A percentile compares a stretch with the other conserved stretches of the same genome.
These are phyloP conservation scores for Onychomys leucogaster DNA, from an alignment of 2,797 vertebrate species.

Conservation along the genomic window DNA sequence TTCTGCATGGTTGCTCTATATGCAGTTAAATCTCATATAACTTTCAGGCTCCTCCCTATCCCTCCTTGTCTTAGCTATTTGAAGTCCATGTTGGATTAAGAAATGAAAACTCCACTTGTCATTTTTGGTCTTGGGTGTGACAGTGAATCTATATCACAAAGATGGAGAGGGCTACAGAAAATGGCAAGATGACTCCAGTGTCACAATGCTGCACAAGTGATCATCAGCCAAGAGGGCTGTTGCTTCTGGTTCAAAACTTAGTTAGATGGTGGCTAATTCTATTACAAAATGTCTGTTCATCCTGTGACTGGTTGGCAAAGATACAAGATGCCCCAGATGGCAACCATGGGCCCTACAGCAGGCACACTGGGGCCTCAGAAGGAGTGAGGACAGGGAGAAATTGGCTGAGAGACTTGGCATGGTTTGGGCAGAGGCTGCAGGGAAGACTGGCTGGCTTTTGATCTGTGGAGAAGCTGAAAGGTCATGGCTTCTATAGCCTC, in stretches of 20 bases:
- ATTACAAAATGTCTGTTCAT: neutral
- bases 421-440: neutral
- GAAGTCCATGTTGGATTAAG: neutral
- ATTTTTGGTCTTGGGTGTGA: neutral
- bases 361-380: neutral
- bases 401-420: neutral
- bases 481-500: neutral
- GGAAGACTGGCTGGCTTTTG: neutral
- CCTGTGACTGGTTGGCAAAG: neutral
- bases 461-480: slow-evolving; percentile 42
- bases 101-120: neutral
- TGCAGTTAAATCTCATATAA: neutral
- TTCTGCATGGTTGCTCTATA: neutral
- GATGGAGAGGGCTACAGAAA: neutral
- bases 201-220: neutral
- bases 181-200: neutral
- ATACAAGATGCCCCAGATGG: neutral
- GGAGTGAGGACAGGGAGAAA: neutral
- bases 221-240: neutral
- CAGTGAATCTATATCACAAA: neutral
- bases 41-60: neutral
- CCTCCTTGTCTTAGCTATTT: neutral
- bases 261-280: neutral
- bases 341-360: neutral
- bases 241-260: neutral